Evolutionary conservation across 2,888 invertebrate species (phyloP).

Genomic region (Neria commutata): DNA sequence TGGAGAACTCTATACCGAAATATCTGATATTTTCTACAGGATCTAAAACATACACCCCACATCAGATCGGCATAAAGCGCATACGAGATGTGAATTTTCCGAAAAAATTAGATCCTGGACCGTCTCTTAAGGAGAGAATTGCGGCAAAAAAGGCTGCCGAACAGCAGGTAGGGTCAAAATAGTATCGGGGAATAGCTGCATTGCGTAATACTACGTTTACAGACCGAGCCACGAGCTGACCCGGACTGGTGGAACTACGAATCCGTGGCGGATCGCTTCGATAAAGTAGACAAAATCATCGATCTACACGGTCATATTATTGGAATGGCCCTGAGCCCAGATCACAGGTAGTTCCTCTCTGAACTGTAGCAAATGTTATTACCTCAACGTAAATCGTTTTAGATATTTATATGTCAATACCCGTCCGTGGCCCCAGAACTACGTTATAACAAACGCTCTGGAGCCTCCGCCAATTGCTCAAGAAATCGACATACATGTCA

Average conservation of each 20-base stretch:
- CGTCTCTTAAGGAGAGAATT: slow-evolving; percentile 70
- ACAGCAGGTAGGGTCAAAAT: too few species aligned
- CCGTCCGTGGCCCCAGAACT: slow-evolving; percentile 80
- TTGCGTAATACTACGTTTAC: slow-evolving; percentile 11
- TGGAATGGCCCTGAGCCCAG: slow-evolving; percentile 84
- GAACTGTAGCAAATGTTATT: too few species aligned
- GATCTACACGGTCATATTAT: slow-evolving; percentile 87
- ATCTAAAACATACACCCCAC: slow-evolving; percentile 81
- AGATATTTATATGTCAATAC: slow-evolving; percentile 83
- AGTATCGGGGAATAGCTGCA: not conserved
- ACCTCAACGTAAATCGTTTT: slow-evolving; percentile 37
- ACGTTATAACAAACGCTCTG: slow-evolving; percentile 75
- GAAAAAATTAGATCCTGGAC: slow-evolving; percentile 71
- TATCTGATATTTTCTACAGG: slow-evolving; percentile 82
- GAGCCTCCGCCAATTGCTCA: slow-evolving; percentile 85
- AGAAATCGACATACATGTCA: slow-evolving; percentile 86
- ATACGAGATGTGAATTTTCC: slow-evolving; percentile 75
- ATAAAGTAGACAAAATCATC: slow-evolving; percentile 78
- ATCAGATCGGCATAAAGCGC: slow-evolving; percentile 81
- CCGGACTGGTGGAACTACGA: slow-evolving; percentile 74
- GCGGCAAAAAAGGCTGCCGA: slow-evolving; percentile 62
- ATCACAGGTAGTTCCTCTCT: slow-evolving; percentile 76
- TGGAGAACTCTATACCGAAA: slow-evolving; percentile 69
- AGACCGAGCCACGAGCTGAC: slow-evolving; percentile 63
- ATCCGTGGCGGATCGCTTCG: slow-evolving; percentile 72